These are phyloP conservation scores for Macrobrachium nipponense DNA, from an alignment of 1,140 invertebrate species.

Conservation along the genomic window DNA sequence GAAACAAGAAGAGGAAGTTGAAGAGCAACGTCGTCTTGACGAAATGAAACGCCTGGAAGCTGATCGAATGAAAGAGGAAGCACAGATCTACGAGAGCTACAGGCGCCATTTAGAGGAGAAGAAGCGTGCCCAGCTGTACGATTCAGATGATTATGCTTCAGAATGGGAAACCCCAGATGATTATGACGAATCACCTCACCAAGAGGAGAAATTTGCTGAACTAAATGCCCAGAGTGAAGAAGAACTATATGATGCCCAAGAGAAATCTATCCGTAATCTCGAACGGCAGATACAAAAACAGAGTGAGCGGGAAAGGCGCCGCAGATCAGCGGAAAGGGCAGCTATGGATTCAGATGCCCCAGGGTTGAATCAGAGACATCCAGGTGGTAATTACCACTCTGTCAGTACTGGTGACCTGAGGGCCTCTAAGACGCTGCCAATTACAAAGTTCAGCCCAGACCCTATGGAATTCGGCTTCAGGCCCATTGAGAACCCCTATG, in stretches of 20 bases:
- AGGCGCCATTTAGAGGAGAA: slow-evolving; percentile 60
- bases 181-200: slow-evolving; percentile 23
- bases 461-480: slow-evolving; percentile 64
- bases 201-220: slow-evolving; percentile 59
- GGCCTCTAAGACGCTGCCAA: slow-evolving; percentile 52
- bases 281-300: slow-evolving; percentile 63
- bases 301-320: slow-evolving; percentile 51
- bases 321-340: slow-evolving; percentile 33
- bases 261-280: slow-evolving; percentile 63
- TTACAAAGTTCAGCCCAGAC: slow-evolving; percentile 63
- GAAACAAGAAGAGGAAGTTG: slow-evolving; percentile 35
- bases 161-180: slow-evolving; percentile 52
- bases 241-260: slow-evolving; percentile 63
- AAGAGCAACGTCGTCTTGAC: slow-evolving; percentile 34
- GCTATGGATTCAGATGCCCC: neutral
- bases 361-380: no score
- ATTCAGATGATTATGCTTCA: slow-evolving; percentile 64
- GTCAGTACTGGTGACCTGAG: slow-evolving; percentile 55
- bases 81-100: slow-evolving; percentile 58
- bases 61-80: slow-evolving; percentile 45
- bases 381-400: neutral
- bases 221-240: slow-evolving; percentile 61
- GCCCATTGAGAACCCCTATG: slow-evolving; percentile 59
- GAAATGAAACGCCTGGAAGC: slow-evolving; percentile 54
- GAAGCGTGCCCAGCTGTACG: slow-evolving; percentile 52